These are phyloP conservation scores for Helicoverpa armigera DNA, from an alignment of 1,140 invertebrate species.

Conservation along the genomic window DNA sequence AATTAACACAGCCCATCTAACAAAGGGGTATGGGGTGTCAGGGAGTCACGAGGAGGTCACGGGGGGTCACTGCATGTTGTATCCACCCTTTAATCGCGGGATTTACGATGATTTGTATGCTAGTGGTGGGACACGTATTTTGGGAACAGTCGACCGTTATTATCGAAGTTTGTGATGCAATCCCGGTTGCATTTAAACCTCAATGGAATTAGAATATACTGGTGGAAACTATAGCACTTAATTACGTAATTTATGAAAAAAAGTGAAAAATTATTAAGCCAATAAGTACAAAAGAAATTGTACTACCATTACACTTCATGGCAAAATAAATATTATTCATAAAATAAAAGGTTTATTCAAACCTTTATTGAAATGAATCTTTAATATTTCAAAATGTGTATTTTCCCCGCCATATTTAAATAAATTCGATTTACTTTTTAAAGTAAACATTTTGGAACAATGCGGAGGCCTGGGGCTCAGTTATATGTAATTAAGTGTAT, in stretches of 20 bases:
- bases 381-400: too few species aligned
- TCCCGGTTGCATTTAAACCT: background rate
- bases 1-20: constrained; percentile 27
- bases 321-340: too few species aligned
- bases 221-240: too few species aligned
- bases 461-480: background rate
- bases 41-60: background rate
- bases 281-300: too few species aligned
- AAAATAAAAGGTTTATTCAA: too few species aligned
- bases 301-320: too few species aligned
- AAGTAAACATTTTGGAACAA: background rate
- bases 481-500: constrained; percentile 19
- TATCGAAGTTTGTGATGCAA: background rate
- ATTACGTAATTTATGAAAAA: too few species aligned
- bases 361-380: too few species aligned
- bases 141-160: background rate
- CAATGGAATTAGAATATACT: background rate
- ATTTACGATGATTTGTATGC: constrained; percentile 59
- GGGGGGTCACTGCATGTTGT: constrained; percentile 23
- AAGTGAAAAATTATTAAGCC: too few species aligned
- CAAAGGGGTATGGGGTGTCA: background rate
- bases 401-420: too few species aligned
- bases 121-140: constrained; percentile 46
- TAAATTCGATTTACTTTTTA: too few species aligned
- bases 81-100: constrained; percentile 53